phyloP scores from a whole-genome alignment of 2,113 vertebrate species.

The Leptocoma aspasia region DNA sequence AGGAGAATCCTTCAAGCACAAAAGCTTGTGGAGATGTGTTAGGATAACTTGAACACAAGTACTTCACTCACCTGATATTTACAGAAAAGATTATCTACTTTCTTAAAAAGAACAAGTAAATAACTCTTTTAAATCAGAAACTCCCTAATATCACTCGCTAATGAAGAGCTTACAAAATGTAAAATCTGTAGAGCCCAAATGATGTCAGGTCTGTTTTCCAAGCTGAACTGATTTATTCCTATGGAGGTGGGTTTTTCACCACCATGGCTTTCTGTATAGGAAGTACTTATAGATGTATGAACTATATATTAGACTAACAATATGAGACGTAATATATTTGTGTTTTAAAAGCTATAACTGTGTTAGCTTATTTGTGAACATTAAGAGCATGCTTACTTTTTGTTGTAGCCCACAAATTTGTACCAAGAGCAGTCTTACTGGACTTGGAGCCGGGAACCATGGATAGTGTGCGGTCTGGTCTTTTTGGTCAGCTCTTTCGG shows the following conservation, averaged over 20 bases:
- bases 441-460: constrained; percentile 95
- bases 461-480: constrained; percentile 92
- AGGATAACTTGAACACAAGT: background rate
- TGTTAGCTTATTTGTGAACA: background rate
- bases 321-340: background rate
- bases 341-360: background rate
- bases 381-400: background rate
- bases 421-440: constrained; percentile 87
- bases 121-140: background rate
- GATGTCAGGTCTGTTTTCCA: background rate
- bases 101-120: background rate
- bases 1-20: background rate
- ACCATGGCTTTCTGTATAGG: background rate
- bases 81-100: background rate
- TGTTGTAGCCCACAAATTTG: constrained; percentile 86
- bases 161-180: background rate
- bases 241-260: background rate
- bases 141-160: background rate
- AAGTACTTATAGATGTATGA: background rate
- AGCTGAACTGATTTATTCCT: background rate
- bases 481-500: constrained; percentile 90
- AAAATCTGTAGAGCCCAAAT: background rate
- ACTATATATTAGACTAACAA: background rate
- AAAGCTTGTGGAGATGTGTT: background rate
- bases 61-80: background rate